These are phyloP conservation scores for Rhynchopsitta pachyrhyncha DNA, from an alignment of 2,113 vertebrate species.

Conservation along the genomic window DNA sequence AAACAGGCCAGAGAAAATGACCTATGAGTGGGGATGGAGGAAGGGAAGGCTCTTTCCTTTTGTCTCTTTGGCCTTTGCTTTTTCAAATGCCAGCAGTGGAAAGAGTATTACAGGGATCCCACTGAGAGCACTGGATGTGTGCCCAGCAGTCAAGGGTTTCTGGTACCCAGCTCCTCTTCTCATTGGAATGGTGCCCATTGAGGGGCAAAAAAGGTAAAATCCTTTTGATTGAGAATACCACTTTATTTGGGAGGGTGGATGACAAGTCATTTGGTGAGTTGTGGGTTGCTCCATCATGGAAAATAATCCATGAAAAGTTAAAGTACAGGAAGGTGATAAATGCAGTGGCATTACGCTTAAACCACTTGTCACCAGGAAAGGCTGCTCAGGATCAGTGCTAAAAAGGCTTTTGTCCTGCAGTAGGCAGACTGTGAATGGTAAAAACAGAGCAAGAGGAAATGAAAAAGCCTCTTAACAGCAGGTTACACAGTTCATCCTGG, in stretches of 20 bases:
- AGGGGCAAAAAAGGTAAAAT: neutral
- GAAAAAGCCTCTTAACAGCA: neutral
- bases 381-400: slow-evolving; percentile 3
- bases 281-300: neutral
- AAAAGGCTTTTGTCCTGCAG: slow-evolving; percentile 18
- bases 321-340: neutral
- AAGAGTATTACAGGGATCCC: neutral
- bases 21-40: neutral
- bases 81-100: neutral
- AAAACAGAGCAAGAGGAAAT: neutral
- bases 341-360: neutral
- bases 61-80: neutral
- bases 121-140: neutral
- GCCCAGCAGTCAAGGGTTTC: neutral
- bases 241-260: neutral
- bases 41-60: neutral
- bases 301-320: neutral
- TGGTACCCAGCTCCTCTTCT: neutral
- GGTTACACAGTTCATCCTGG: neutral
- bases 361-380: fast-evolving
- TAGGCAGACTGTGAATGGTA: neutral
- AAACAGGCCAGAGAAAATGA: slow-evolving; percentile 54
- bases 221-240: neutral
- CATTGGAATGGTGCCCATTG: neutral
- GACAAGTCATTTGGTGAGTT: neutral